A percentile compares a stretch with the other conserved stretches of the same genome.
phyloP scores from a whole-genome alignment of 2,888 invertebrate species.

The Galeruca laticollis region DNA sequence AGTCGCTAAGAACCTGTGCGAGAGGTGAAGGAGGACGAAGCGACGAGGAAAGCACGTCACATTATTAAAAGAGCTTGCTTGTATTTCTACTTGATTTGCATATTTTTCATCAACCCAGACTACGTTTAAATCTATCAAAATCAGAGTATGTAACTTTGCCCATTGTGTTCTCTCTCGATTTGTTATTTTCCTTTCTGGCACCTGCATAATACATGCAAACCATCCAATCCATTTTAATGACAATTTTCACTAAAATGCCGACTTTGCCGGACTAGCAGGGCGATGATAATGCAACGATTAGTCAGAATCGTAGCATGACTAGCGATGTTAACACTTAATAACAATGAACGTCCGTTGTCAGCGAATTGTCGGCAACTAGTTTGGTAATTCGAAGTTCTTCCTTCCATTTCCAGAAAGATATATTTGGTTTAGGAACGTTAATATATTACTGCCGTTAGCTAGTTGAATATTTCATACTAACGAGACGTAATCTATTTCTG shows the following conservation, averaged over 20 bases:
- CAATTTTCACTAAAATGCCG: slow-evolving; percentile 15
- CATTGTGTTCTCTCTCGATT: background rate
- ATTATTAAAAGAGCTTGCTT: too few relatives aligned
- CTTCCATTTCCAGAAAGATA: slow-evolving; percentile 25
- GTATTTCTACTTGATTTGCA: too few relatives aligned
- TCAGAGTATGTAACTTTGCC: too few relatives aligned
- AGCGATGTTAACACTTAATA: slow-evolving; percentile 30
- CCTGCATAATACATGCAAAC: background rate
- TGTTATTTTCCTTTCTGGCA: slow-evolving; percentile 13
- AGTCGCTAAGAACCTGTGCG: too few relatives aligned
- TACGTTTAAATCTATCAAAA: too few relatives aligned
- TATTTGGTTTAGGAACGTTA: slow-evolving; percentile 16
- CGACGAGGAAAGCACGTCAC: too few relatives aligned
- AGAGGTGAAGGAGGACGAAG: too few relatives aligned
- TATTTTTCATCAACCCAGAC: too few relatives aligned
- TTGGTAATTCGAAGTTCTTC: slow-evolving; percentile 26
- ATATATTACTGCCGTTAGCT: slow-evolving; percentile 25
- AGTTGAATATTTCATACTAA: slow-evolving; percentile 29
- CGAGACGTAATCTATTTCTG: slow-evolving; percentile 24
- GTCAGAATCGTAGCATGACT: slow-evolving; percentile 25
- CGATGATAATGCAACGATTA: slow-evolving; percentile 29
- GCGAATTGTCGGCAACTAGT: slow-evolving; percentile 22
- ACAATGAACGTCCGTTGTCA: slow-evolving; percentile 18
- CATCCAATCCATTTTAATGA: slow-evolving; percentile 19
- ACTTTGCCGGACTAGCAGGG: slow-evolving; percentile 16